These are phyloP conservation scores for Ptycholaimellus sp. DNA, from an alignment of 2,888 invertebrate species.

Conservation along the genomic window DNA sequence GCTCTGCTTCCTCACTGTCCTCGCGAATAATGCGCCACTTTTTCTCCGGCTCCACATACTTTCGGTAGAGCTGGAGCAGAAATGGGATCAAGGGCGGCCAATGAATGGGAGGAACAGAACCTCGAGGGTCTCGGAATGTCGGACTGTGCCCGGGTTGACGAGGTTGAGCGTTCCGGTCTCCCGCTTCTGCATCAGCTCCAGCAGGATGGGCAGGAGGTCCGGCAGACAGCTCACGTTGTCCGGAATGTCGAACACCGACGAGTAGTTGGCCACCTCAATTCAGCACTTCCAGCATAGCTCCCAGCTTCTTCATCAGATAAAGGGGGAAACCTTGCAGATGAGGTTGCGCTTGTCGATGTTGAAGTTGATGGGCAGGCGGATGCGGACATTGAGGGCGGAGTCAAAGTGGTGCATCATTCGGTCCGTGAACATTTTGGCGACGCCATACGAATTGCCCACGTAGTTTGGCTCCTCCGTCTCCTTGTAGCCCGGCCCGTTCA, in stretches of 20 bases:
- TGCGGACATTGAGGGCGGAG: constrained; percentile 13
- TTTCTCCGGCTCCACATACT: not conserved
- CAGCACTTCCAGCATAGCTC: not conserved
- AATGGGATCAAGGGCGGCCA: too few relatives aligned
- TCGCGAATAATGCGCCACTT: constrained; percentile 1
- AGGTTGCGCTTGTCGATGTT: constrained; percentile 10
- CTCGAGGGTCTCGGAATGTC: constrained; percentile 7
- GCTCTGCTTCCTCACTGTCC: constrained; percentile 5
- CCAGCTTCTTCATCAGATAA: not conserved
- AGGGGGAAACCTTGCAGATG: constrained; percentile 9
- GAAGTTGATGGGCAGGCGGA: constrained; percentile 14
- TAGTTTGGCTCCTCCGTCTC: constrained; percentile 10
- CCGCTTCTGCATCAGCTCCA: constrained; percentile 9
- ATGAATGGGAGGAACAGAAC: not conserved
- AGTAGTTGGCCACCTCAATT: constrained; percentile 4
- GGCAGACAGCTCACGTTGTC: constrained; percentile 13
- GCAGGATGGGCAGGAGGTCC: constrained; percentile 10
- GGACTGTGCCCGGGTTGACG: constrained; percentile 10
- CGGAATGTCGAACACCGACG: constrained; percentile 9
- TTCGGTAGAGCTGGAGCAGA: too few relatives aligned
- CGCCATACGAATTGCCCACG: constrained; percentile 13
- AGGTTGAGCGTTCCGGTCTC: constrained; percentile 10
- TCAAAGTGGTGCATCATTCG: constrained; percentile 9
- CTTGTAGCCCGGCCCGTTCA: constrained; percentile 9
- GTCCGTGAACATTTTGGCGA: constrained; percentile 13